Evolutionary conservation across 2,113 vertebrate genomes (phyloP).

Genomic region (Cygnus atratus): DNA sequence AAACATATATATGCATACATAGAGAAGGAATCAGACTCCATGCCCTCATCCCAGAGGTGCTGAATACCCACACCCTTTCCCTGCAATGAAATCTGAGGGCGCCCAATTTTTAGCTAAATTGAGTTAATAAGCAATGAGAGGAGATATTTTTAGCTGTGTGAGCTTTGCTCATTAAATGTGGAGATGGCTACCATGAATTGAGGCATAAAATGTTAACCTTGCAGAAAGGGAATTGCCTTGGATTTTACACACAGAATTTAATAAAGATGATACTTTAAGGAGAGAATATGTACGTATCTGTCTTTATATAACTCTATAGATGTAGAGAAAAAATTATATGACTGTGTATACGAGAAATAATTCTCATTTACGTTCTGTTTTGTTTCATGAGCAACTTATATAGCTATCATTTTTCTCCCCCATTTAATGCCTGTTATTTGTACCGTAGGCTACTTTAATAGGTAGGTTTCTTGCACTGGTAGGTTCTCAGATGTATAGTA

Average conservation of each 20-base stretch:
- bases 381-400: not conserved
- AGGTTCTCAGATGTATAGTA: not conserved
- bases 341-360: not conserved
- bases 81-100: not conserved
- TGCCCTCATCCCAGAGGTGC: not conserved
- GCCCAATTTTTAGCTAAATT: not conserved
- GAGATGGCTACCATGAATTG: not conserved
- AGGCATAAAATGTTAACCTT: slow-evolving; percentile 13
- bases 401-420: not conserved
- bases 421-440: not conserved
- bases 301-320: not conserved
- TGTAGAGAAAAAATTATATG: not conserved
- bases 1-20: not conserved
- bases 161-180: not conserved
- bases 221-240: not conserved
- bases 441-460: not conserved
- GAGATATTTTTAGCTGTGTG: not conserved
- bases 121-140: not conserved
- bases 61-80: not conserved
- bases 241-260: not conserved
- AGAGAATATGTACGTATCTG: not conserved
- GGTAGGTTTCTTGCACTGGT: not conserved
- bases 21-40: not conserved
- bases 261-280: not conserved
- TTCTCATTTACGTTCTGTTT: not conserved